phyloP scores from a whole-genome alignment of 2,797 vertebrate genomes.

The Characodon lateralis region DNA sequence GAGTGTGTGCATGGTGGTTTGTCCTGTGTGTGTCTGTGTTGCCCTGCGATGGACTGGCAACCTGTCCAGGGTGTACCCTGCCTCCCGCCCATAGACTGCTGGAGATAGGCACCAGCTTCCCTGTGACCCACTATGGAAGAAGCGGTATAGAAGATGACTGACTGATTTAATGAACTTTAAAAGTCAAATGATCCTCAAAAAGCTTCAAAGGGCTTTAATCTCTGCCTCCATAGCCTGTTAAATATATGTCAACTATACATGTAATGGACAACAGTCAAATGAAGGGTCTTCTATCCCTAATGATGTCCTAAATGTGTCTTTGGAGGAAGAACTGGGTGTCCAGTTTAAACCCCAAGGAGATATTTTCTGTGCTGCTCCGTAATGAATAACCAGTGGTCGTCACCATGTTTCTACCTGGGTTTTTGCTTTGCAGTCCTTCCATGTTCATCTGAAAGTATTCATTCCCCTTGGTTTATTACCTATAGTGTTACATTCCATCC shows the following conservation, averaged over 20 bases:
- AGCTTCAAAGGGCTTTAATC: not conserved
- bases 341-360: slow-evolving; percentile 7
- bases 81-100: no score
- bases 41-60: no score
- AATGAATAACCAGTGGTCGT: not conserved
- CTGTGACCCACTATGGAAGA: no score
- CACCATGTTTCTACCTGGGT: no score
- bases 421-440: not conserved
- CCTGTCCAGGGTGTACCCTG: no score
- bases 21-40: no score
- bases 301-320: not conserved
- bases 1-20: no score
- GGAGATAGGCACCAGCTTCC: no score
- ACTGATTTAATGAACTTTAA: not conserved
- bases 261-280: not conserved
- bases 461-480: no score
- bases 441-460: not conserved
- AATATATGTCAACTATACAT: not conserved
- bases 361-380: not conserved
- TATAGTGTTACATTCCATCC: no score
- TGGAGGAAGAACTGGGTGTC: slow-evolving; percentile 14
- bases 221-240: not conserved
- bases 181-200: not conserved
- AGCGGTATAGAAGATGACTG: no score
- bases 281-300: not conserved